Evolutionary conservation across 2,797 vertebrate species (phyloP).

Genomic region (Ctenopoma multispine): DNA sequence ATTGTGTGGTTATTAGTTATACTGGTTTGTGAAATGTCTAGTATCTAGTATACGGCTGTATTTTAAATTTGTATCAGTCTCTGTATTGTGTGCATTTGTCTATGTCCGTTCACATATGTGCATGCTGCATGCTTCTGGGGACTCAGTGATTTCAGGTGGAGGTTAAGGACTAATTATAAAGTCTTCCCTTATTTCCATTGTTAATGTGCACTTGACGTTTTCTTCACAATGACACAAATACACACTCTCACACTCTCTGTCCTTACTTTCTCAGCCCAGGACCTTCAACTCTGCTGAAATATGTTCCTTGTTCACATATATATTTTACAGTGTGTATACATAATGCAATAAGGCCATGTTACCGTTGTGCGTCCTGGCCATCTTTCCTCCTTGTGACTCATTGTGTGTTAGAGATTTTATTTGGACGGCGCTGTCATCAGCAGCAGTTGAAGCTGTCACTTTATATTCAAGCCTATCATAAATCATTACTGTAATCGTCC

Average conservation of each 20-base stretch:
- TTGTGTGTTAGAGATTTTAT: slow-evolving; percentile 45
- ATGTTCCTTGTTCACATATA: neutral
- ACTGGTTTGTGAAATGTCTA: neutral
- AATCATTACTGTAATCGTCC: slow-evolving; percentile 51
- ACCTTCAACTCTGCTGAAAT: slow-evolving; percentile 8
- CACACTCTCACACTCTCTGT: slow-evolving; percentile 16
- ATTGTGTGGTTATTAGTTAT: neutral
- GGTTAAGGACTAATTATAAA: slow-evolving; percentile 40
- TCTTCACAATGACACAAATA: slow-evolving; percentile 7
- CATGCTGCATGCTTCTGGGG: slow-evolving; percentile 78
- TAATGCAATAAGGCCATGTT: slow-evolving; percentile 8
- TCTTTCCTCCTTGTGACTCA: slow-evolving; percentile 51
- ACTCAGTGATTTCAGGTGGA: slow-evolving; percentile 47
- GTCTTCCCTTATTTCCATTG: slow-evolving; percentile 5
- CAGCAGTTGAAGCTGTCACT: slow-evolving; percentile 43
- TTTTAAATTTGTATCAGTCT: slow-evolving; percentile 56
- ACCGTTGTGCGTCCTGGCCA: slow-evolving; percentile 37
- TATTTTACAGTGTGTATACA: neutral
- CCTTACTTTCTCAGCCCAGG: slow-evolving; percentile 47
- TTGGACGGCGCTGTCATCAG: slow-evolving; percentile 58
- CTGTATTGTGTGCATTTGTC: slow-evolving; percentile 17
- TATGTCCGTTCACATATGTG: slow-evolving; percentile 57
- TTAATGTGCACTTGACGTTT: slow-evolving; percentile 28
- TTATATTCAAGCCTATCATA: slow-evolving; percentile 48
- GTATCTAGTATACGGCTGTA: slow-evolving; percentile 22